Percentiles rank a stretch among this genome's conserved stretches.
These are phyloP conservation scores for Morinoia aosen DNA, from an alignment of 2,888 invertebrate genomes.

Conservation along the genomic window DNA sequence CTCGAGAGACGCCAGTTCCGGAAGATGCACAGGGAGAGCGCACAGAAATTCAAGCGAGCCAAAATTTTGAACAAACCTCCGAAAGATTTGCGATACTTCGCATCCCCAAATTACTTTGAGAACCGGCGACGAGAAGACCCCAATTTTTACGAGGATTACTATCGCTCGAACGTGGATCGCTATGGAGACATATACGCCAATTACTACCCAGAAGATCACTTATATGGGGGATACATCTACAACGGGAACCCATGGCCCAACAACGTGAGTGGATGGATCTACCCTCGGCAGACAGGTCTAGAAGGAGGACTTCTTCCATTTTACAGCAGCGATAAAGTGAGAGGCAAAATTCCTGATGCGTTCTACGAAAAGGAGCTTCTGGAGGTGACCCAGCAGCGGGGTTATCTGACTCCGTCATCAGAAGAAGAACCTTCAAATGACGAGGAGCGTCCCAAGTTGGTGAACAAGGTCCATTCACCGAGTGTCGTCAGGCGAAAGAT, in stretches of 20 bases:
- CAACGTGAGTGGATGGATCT: not conserved
- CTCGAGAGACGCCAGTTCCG: not conserved
- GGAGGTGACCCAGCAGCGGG: not conserved
- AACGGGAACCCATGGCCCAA: not conserved
- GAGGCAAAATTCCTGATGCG: slow-evolving; percentile 39
- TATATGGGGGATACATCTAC: not conserved
- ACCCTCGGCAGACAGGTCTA: slow-evolving; percentile 22
- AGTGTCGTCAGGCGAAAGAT: slow-evolving; percentile 11
- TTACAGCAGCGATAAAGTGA: slow-evolving; percentile 44
- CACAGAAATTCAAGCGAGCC: slow-evolving; percentile 6
- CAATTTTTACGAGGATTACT: slow-evolving; percentile 7
- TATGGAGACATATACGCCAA: slow-evolving; percentile 13
- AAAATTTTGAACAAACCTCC: slow-evolving; percentile 50
- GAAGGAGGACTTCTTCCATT: slow-evolving; percentile 30
- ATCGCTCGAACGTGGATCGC: not conserved
- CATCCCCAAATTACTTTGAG: not conserved
- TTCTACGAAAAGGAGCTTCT: slow-evolving; percentile 38
- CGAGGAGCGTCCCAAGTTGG: not conserved
- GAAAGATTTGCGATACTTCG: slow-evolving; percentile 12
- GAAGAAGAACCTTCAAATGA: slow-evolving; percentile 16
- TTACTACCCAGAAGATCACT: slow-evolving; percentile 5
- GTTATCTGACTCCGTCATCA: not conserved
- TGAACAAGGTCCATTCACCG: slow-evolving; percentile 30
- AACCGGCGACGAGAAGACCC: not conserved
- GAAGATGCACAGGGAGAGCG: slow-evolving; percentile 24